phyloP scores from a whole-genome alignment of 2,888 invertebrate genomes.

The Mayetiola destructor region DNA sequence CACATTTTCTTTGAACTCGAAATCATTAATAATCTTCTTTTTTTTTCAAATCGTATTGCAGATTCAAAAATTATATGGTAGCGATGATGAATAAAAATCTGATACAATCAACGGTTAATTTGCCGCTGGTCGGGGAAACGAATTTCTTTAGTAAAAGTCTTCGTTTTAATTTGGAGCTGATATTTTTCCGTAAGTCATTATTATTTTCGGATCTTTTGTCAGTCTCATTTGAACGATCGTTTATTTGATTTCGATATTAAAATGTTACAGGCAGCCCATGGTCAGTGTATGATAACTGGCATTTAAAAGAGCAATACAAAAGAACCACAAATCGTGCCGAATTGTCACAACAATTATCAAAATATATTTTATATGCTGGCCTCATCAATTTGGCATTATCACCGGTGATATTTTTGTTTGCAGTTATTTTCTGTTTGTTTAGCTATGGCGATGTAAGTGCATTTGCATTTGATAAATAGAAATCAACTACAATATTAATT shows the following conservation, averaged over 20 bases:
- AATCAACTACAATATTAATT: too few species aligned
- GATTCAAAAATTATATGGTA: conserved; percentile 92
- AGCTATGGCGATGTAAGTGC: conserved; percentile 69
- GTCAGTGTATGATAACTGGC: conserved; percentile 96
- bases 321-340: conserved; percentile 62
- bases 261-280: conserved; percentile 63
- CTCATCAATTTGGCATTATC: conserved; percentile 69
- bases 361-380: conserved; percentile 63
- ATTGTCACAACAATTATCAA: conserved; percentile 56
- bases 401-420: conserved; percentile 86
- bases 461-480: background rate
- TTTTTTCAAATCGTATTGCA: background rate
- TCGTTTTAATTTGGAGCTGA: conserved; percentile 76
- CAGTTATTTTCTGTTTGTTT: conserved; percentile 85
- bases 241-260: too few species aligned
- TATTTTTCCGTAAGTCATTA: conserved; percentile 72
- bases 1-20: background rate
- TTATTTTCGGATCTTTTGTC: too few species aligned
- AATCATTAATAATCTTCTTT: conserved; percentile 2
- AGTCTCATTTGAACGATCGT: too few species aligned
- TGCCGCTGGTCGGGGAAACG: conserved; percentile 75
- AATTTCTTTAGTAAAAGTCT: conserved; percentile 81
- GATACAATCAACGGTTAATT: conserved; percentile 64
- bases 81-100: conserved; percentile 94
- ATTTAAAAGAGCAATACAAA: conserved; percentile 82